Evolutionary conservation across 2,888 invertebrate species (phyloP), one percentile per base, ranked within the genome.

Genomic region (Drosophila peninsularis): DNA sequence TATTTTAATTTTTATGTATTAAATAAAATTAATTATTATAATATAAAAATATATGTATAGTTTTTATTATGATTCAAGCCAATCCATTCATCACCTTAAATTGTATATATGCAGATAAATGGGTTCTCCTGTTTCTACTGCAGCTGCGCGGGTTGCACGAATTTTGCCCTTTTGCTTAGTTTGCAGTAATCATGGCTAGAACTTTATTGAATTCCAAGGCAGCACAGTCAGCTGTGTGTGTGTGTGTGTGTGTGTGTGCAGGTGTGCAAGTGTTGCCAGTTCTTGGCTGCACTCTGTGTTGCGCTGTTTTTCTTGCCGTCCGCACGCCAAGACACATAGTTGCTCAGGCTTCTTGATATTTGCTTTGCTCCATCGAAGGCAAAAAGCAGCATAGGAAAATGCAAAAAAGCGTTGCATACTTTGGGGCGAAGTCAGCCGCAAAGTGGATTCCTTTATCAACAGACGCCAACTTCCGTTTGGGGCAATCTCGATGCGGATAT

Each of bases 401-500:
- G 68, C 67, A 63, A 30, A 63, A 60, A 61, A 10, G 37, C 50
- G 60, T 57, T 74, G 82, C 86, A 80, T 63, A 68, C 79, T 81
- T 78, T 67, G 64, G 57, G 58, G 58, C 37, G 66, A 69, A 80
- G 67, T 50, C 73, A 72, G 56, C 45, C 82, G 57, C 84, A 81
- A 82, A 81, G 69, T 78, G 73, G 76, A 87, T 83, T 81, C 62
- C 69, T 63, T 72, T 79, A 82, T 85, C 68, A 79, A 71, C 67
- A 66, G 57, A 62, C 55, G 80, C 66, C 62, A 64, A 78, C 72
- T 79, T 62, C 69, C 37, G 53, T 45, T 42, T 34, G 41, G 27
- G 70, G 61, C 76, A 80, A 83, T 78, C 78, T 86, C 71, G 71
- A 83, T 78, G 76, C 84, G 84, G 89, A 88, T 86, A 84, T 84